Base-by-base conservation (phyloP, 2,888 invertebrate species). In the Drosophila leonis region DNA sequence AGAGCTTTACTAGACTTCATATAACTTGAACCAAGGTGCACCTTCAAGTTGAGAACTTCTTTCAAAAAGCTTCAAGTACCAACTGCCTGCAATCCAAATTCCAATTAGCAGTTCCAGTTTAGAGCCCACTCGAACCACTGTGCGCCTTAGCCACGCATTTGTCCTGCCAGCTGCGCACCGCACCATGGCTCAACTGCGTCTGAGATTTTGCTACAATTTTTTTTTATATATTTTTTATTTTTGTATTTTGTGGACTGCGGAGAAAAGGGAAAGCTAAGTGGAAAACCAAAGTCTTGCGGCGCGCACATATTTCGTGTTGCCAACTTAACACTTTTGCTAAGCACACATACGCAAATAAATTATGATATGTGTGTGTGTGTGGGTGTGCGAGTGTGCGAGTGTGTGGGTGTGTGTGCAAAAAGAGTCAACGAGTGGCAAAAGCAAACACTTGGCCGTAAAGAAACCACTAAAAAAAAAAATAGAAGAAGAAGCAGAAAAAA, bases 301-400 rank as follows among this genome's bases (percentile, higher is more conserved):
- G 81, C 86, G 76, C 76, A 73, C 73, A 84, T 78, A 83, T 88
- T 88, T 83, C 81, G 78, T 83, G 88, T 88, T 83, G 87, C 83
- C 83, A 86, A 88, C 88, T 83, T 84, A 84, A 84, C 89, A 84
- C 89, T 89, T 84, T 84, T 82, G 69, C 89, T 83, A 64, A 77
- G 87, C 72, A 69, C 63, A 65, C 62, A 69, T 75, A 65, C 74
- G 62, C 80, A 70, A 76, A 72, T 78, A 80, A 75, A 73, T 80
- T 81, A 78, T 82, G 79, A 82, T 70, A 35, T 66, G 51, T 60
- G 62, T 41, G 54, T 31, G 33, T 57, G 62, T 61, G 60, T 60
- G 59, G 49, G 68, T 61, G n/a, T n/a, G n/a, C n/a, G n/a, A n/a
- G n/a, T n/a, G n/a, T n/a, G n/a, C n/a, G n/a, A n/a, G 20, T 9